phyloP scores from a whole-genome alignment of 1,140 invertebrate species.

The Diabrotica undecimpunctata region DNA sequence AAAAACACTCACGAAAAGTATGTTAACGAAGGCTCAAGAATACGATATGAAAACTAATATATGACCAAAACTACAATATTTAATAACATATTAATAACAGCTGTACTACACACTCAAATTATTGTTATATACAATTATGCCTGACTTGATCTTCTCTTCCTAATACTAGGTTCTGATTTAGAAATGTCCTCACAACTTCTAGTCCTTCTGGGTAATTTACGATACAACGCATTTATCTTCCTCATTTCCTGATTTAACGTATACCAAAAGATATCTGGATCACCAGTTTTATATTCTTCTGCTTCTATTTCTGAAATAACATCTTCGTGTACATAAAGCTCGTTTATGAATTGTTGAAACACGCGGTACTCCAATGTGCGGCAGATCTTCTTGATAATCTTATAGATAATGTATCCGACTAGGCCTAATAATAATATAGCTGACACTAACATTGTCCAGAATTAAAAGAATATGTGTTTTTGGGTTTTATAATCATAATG shows the following conservation, averaged over 20 bases:
- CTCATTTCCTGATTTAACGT: not conserved
- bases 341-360: not conserved
- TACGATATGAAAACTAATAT: too few species aligned
- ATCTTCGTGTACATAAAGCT: not conserved
- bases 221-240: too few species aligned
- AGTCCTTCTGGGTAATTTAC: not conserved
- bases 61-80: too few species aligned
- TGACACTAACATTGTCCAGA: conserved; percentile 5
- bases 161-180: not conserved
- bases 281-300: not conserved
- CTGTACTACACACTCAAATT: too few species aligned
- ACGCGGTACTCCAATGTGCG: not conserved
- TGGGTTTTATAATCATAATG: too few species aligned
- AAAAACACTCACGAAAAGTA: too few species aligned
- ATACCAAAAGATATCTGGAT: not conserved
- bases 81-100: too few species aligned
- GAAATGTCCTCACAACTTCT: not conserved
- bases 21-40: too few species aligned
- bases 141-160: not conserved
- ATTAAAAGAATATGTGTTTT: too few species aligned
- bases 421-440: conserved; percentile 6
- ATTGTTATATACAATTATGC: too few species aligned
- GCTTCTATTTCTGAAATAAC: not conserved
- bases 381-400: conserved; percentile 9
- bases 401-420: conserved; percentile 15